These are phyloP conservation scores for Coenonympha arcania DNA, from an alignment of 2,888 invertebrate genomes.

Conservation along the genomic window DNA sequence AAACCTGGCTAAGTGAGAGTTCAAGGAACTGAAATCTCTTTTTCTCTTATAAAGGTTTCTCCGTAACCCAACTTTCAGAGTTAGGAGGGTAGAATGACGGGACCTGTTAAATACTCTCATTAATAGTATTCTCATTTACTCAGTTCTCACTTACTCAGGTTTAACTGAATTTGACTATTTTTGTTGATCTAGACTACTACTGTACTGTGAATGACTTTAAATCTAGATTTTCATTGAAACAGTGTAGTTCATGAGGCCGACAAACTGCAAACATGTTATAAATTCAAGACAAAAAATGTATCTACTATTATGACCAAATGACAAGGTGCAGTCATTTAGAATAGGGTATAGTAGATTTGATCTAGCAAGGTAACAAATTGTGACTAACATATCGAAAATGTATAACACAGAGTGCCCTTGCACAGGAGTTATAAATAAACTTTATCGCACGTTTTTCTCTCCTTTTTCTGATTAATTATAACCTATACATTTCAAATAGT, in stretches of 20 bases:
- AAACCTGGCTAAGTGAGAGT: too few relatives aligned
- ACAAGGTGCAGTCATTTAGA: conserved; percentile 43
- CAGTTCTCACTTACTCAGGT: too few relatives aligned
- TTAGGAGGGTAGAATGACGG: too few relatives aligned
- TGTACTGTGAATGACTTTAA: neutral
- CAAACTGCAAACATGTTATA: neutral
- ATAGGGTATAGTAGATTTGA: conserved; percentile 56
- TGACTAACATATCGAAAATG: conserved; percentile 54
- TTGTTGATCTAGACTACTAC: neutral
- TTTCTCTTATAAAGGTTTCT: too few relatives aligned
- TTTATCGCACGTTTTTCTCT: neutral
- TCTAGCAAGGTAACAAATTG: conserved; percentile 73
- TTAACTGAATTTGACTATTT: too few relatives aligned
- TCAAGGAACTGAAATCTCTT: too few relatives aligned
- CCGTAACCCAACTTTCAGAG: too few relatives aligned
- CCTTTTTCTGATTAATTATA: neutral
- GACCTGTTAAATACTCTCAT: too few relatives aligned
- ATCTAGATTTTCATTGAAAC: neutral
- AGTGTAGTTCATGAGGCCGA: too few relatives aligned
- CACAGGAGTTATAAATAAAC: conserved; percentile 24
- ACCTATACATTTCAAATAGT: neutral
- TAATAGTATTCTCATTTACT: too few relatives aligned
- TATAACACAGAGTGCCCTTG: conserved; percentile 73
- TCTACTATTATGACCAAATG: conserved; percentile 62
- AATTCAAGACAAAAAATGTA: conserved; percentile 39